Evolutionary conservation across 2,888 invertebrate species (phyloP), one percentile per base, ranked within the genome.

Genomic region (Tetanocera ferruginea): DNA sequence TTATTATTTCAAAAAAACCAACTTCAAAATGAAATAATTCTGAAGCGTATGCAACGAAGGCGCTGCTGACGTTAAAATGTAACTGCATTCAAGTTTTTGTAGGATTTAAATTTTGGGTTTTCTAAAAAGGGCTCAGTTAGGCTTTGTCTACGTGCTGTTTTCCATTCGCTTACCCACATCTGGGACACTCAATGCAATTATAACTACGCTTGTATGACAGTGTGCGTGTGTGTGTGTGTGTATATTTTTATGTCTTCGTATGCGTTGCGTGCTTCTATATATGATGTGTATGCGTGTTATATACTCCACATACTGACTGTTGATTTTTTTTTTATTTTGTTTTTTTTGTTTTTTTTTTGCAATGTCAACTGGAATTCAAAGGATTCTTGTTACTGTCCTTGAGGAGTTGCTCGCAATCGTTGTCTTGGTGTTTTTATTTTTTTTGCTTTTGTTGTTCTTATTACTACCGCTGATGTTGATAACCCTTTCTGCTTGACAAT

Each of bases 401-500:
- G 23, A 28, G 28, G 28, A 67, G 43, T 28, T 37, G 49, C 62
- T 28, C 31, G 37, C 69, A 69, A 76, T 51, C 66, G 52, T 64
- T 74, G 70, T 25, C 28, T 28, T 49, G 69, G 57, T 80, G 25
- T 72, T 74, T 77, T 77, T 71, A 51, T 64, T 34, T 19, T 76
- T 52, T 37, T 66, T 55, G 52, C 17, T 57, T 23, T 60, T 51
- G 57, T 69, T 76, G 51, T 71, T 43, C 43, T 71, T 60, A 34
- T 72, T 55, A 62, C 23, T 60, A 60, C 69, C 51, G 62, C 19
- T 19, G 62, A 71, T 64, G 80, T 82, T 82, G 83, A 78, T 85
- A 83, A 85, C 85, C 87, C 67, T 67, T 67, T 23, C 37, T 19
- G 25, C 5, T 70, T 52, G 51, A 43, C 71, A 71, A 37, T 55